These are phyloP conservation scores for Chunga burmeisteri DNA, from an alignment of 2,113 vertebrate genomes.

Conservation along the genomic window DNA sequence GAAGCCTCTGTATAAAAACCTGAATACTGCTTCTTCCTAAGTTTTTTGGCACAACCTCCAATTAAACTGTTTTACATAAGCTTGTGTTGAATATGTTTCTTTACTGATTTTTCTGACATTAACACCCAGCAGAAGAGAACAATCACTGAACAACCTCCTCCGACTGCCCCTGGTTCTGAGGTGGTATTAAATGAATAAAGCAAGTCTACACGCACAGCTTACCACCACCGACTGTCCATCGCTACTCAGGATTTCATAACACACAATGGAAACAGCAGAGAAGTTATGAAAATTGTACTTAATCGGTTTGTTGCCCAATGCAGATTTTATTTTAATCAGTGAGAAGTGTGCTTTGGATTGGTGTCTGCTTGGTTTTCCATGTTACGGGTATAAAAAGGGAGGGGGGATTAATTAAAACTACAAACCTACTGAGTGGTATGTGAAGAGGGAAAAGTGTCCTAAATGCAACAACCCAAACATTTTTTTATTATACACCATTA, in stretches of 20 bases:
- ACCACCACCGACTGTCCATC: neutral
- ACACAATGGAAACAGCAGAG: neutral
- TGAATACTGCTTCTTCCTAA: neutral
- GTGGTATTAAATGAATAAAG: neutral
- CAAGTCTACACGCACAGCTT: neutral
- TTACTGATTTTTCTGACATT: neutral
- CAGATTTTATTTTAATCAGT: neutral
- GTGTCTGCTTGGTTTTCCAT: neutral
- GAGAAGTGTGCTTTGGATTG: neutral
- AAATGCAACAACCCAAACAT: neutral
- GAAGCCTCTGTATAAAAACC: neutral
- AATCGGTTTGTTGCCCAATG: neutral
- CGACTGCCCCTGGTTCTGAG: neutral
- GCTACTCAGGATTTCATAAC: neutral
- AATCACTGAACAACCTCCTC: neutral
- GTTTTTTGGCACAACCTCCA: neutral
- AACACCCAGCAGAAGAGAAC: neutral
- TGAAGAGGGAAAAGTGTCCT: neutral
- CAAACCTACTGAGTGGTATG: neutral
- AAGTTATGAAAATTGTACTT: neutral
- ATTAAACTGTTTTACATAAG: neutral
- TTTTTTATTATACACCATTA: neutral
- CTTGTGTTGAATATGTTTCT: neutral
- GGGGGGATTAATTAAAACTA: neutral
- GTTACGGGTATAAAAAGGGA: neutral